Evolutionary conservation across 2,113 vertebrate species (phyloP), one percentile per base, ranked within the genome.

Genomic region (Anthoscopus minutus): DNA sequence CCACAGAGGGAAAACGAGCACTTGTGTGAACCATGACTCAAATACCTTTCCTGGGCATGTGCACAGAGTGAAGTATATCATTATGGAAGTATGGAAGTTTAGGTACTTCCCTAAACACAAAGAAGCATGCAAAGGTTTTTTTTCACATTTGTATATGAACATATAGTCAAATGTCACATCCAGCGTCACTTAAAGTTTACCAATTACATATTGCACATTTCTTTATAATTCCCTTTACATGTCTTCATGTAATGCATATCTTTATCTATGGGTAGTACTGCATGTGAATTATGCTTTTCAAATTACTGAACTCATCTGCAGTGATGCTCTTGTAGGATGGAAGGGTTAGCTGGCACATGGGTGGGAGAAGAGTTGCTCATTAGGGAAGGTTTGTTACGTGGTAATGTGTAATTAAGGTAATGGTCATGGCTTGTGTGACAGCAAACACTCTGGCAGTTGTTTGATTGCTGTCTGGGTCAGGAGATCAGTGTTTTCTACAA

Each of bases 391-490:
- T 98, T 98, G 97, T 98, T 97, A 98, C 87, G 81, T 80, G 35
- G 92, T 93, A 97, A 97, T 65, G 0, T 97, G 89, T 97, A 98
- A 98, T 98, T 98, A 98, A 97, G 96, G 97, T 96, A 97, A 97
- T 69, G 57, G 97, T 94, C 96, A 95, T 88, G 94, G 96, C 88
- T 94, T 95, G 93, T 93, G 94, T 97, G 97, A 96, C 98, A 98
- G 93, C 91, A 95, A 96, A 92, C 93, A 95, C 92, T 97, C 42
- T 71, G 94, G 85, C 95, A 94, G 96, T 97, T 97, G 91, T 98
- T 97, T 98, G 97, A 98, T 98, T 98, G 97, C 96, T 81, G 67
- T 56, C 42, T 96, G 95, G 97, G 97, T 98, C 98, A 98, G 92
- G 91, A 97, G 97, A 97, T 97, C 96, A 97, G 94, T 76, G 51